Evolutionary conservation across 2,888 invertebrate genomes (phyloP), one percentile per base, ranked within the genome.

Genomic region (Girardia tigrina): DNA sequence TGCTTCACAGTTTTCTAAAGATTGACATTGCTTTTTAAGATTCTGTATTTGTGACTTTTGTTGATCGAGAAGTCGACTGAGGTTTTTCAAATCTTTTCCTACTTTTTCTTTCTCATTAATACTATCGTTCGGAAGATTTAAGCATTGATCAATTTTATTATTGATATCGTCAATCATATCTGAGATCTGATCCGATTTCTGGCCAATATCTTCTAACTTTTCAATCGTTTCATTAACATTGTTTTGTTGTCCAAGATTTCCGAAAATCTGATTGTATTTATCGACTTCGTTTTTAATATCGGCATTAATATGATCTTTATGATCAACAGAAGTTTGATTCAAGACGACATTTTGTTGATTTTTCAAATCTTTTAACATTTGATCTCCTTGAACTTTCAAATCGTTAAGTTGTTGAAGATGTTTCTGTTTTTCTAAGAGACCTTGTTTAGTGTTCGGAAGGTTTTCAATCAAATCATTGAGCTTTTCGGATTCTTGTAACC

Each of bases 1-100:
- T 8, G 56, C 56, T 56, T 4, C 56, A 56, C 56, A 56, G n/a
- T n/a, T 56, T 56, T 56, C 56, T 23, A 56, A 56, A 56, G 56
- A 56, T 16, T 16, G 20, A 56, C 56, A 56, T n/a, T 56, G 20
- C 4, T n/a, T 2, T 56, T 56, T 56, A n/a, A 56, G 23, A 56
- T 56, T 16, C 4, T 56, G 6, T 8, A 56, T 56, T 56, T 56
- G 8, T 20, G 4, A 6, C 23, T 20, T 20, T 56, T 56, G 56
- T 56, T 56, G 56, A 56, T 56, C 56, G n/a, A 56, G 23, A 20
- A 56, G n/a, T 8, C 56, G 56, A 56, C 4, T 56, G 4, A 23
- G 4, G n/a, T 56, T 56, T 6, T 56, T 56, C 56, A 56, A 56
- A 6, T 56, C 56, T 56, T 56, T 56, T 12, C 8, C 4, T 56